Evolutionary conservation across 1,140 invertebrate species (phyloP).

Genomic region (Hormaphis cornu): DNA sequence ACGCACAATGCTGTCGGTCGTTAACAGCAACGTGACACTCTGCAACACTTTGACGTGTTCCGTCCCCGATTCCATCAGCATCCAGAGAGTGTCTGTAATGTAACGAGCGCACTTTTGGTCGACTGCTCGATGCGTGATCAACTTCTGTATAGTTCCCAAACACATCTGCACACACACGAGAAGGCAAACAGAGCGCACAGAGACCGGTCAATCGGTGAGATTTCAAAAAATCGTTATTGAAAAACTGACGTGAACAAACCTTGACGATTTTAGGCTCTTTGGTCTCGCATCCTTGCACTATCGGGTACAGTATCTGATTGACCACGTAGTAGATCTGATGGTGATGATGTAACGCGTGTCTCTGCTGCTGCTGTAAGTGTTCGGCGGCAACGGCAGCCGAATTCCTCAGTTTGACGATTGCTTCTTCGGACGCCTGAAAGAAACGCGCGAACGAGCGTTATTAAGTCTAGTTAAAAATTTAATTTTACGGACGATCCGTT

Average conservation of each 20-base stretch:
- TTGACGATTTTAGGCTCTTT: conserved; percentile 94
- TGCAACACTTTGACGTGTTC: conserved; percentile 96
- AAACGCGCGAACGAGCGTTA: no score
- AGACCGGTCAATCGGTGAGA: no score
- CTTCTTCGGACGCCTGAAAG: conserved; percentile 85
- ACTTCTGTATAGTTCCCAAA: conserved; percentile 75
- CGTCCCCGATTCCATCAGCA: conserved; percentile 80
- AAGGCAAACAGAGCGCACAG: conserved; percentile 31
- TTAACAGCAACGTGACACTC: conserved; percentile 86
- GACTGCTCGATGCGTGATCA: conserved; percentile 72
- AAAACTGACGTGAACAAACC: conserved; percentile 44
- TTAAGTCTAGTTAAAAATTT: no score
- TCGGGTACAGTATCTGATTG: conserved; percentile 92
- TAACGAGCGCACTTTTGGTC: conserved; percentile 82
- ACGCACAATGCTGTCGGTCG: conserved; percentile 86
- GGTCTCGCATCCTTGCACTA: conserved; percentile 95
- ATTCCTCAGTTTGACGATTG: conserved; percentile 77
- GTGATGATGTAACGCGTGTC: conserved; percentile 50
- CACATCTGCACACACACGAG: conserved; percentile 67
- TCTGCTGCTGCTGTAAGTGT: conserved; percentile 50
- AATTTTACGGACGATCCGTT: no score
- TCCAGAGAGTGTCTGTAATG: conserved; percentile 87
- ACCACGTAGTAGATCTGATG: conserved; percentile 57
- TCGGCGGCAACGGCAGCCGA: conserved; percentile 50
- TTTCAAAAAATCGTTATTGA: not conserved